phyloP scores from a whole-genome alignment of 2,888 invertebrate genomes.

The Tenthredo mesomela region DNA sequence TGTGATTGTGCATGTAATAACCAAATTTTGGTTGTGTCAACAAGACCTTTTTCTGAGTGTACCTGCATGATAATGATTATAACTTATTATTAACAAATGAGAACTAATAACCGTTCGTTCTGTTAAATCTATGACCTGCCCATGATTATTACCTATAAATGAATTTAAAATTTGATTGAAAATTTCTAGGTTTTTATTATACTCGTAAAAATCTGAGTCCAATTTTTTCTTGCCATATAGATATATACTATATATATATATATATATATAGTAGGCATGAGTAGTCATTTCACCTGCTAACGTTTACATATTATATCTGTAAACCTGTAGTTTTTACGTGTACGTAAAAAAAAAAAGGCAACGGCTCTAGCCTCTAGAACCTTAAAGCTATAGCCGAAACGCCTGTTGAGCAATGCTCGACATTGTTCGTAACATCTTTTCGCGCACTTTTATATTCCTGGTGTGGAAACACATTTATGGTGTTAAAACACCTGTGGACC shows the following conservation, averaged over 20 bases:
- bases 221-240: not conserved
- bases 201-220: not conserved
- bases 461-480: not conserved
- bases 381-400: not conserved
- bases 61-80: not conserved
- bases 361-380: conserved; percentile 1
- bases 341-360: not conserved
- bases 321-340: not conserved
- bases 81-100: not conserved
- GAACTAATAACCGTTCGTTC: not conserved
- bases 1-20: too few relatives aligned
- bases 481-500: not conserved
- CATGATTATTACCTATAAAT: not conserved
- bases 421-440: conserved; percentile 6
- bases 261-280: not conserved
- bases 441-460: not conserved
- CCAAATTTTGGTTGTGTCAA: too few relatives aligned
- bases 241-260: too few relatives aligned
- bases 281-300: not conserved
- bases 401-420: not conserved
- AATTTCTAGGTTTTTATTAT: not conserved
- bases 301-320: not conserved
- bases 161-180: not conserved
- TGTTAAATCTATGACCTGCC: not conserved
- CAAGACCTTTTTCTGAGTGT: too few relatives aligned